Conservation (phyloP, 2,797 vertebrate species). For the Pteropus rufus region DNA sequence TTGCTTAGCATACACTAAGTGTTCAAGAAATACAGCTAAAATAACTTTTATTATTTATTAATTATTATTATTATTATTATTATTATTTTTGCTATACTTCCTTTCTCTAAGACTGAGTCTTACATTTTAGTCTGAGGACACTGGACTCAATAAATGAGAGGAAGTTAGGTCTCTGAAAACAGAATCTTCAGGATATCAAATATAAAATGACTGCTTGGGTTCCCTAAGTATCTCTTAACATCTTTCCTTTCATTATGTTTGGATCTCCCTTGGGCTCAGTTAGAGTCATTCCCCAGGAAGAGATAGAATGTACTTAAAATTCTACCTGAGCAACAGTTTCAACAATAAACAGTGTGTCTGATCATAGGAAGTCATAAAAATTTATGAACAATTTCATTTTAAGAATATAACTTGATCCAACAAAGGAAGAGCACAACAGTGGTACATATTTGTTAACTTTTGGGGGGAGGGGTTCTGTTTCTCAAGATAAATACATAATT, state of each 20-base stretch:
- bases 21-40: neutral
- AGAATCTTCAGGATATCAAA: neutral
- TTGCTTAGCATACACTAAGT: neutral
- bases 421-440: neutral
- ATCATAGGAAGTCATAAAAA: conserved; percentile 48
- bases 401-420: neutral
- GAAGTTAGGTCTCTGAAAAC: neutral
- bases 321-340: neutral
- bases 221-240: neutral
- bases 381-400: conserved; percentile 39
- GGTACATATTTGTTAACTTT: neutral
- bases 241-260: neutral
- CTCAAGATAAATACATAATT: neutral
- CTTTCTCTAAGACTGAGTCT: neutral
- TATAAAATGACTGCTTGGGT: neutral
- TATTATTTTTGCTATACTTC: neutral
- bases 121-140: neutral
- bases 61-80: neutral
- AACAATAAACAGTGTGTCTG: neutral
- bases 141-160: neutral
- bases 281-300: conserved; percentile 14
- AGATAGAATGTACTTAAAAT: conserved; percentile 27
- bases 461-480: neutral
- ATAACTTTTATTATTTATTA: neutral
- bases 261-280: neutral